These are phyloP conservation scores for Coenobita brevimanus DNA, from an alignment of 1,140 invertebrate species.

Conservation along the genomic window DNA sequence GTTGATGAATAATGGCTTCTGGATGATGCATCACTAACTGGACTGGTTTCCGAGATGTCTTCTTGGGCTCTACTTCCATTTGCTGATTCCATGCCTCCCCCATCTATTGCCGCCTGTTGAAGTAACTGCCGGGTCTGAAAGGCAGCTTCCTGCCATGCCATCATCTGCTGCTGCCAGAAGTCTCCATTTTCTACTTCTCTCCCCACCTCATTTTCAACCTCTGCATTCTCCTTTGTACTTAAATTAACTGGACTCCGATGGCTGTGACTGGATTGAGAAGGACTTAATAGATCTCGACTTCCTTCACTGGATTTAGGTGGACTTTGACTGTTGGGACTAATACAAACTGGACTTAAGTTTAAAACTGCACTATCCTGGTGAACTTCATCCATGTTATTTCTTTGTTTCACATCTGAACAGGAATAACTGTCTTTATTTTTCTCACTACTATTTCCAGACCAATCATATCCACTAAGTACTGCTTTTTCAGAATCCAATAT, in stretches of 20 bases:
- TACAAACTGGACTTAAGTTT: not conserved
- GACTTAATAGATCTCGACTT: not conserved
- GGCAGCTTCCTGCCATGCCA: slow-evolving; percentile 55
- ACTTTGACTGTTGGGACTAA: too few species aligned
- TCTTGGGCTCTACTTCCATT: slow-evolving; percentile 27
- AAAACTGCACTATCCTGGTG: not conserved
- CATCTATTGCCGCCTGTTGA: slow-evolving; percentile 42
- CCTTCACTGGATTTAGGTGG: too few species aligned
- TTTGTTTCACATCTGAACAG: not conserved
- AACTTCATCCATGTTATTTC: not conserved
- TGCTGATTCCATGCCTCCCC: not conserved
- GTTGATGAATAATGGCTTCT: slow-evolving; percentile 50
- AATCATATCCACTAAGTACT: too few species aligned
- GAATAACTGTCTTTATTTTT: too few species aligned
- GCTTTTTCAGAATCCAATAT: not conserved
- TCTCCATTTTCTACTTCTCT: slow-evolving; percentile 54
- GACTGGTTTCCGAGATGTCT: not conserved
- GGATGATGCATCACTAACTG: slow-evolving; percentile 32
- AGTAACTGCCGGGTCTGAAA: slow-evolving; percentile 53
- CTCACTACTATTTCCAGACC: too few species aligned
- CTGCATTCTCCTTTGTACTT: slow-evolving; percentile 18
- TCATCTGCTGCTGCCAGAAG: slow-evolving; percentile 59
- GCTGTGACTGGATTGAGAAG: slow-evolving; percentile 1
- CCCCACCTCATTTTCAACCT: slow-evolving; percentile 13
- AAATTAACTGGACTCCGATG: not conserved